These are phyloP conservation scores for Eudasyphora cyanicolor DNA, from an alignment of 2,888 invertebrate genomes.

Conservation along the genomic window DNA sequence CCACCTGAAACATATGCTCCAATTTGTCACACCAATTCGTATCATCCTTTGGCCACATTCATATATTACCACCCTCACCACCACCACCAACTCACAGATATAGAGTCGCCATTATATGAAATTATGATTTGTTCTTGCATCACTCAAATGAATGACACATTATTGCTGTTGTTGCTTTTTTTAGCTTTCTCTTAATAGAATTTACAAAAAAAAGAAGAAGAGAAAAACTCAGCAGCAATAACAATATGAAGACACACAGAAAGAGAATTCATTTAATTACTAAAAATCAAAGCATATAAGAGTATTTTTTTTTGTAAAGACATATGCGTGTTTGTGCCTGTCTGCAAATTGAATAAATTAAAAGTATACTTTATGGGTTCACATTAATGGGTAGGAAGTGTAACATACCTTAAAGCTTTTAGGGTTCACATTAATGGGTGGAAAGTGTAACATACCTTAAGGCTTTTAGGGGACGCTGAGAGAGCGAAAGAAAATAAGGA, in stretches of 20 bases:
- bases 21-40: too few species aligned
- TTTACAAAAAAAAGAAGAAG: not conserved
- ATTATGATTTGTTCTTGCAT: not conserved
- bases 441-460: not conserved
- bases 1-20: too few species aligned
- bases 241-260: not conserved
- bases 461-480: not conserved
- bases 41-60: not conserved
- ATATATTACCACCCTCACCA: not conserved
- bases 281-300: slow-evolving; percentile 16
- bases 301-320: not conserved
- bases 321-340: not conserved
- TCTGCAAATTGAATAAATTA: not conserved
- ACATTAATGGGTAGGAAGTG: not conserved
- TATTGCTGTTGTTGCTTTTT: not conserved
- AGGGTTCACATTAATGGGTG: not conserved
- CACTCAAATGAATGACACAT: slow-evolving; percentile 31
- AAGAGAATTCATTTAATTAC: not conserved
- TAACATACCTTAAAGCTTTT: not conserved
- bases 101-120: not conserved
- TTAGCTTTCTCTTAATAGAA: slow-evolving; percentile 18
- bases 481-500: not conserved
- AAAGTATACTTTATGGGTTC: slow-evolving; percentile 1
- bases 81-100: not conserved
- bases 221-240: not conserved